Evolutionary conservation across 2,797 vertebrate genomes (phyloP), one percentile per base, ranked within the genome.

Genomic region (Oreochromis grahami): DNA sequence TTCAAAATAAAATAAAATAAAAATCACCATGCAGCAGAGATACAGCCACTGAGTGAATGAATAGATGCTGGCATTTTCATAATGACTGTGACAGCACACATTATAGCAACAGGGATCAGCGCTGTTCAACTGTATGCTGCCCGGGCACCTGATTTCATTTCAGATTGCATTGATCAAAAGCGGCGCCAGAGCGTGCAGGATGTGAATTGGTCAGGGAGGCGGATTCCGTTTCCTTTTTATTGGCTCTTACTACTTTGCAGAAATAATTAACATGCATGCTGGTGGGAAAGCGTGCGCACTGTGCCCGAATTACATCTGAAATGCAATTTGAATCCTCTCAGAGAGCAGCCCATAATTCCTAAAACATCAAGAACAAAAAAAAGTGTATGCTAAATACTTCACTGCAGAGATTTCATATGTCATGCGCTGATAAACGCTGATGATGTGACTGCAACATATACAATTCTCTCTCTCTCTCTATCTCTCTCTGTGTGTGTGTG

Each of bases 61-160:
- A 94, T 94, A 24, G 89, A 91, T 91, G 82, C 88, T 92, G 88
- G 86, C 86, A 82, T 91, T 92, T 93, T 93, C 88, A 89, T 87
- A 90, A 93, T 91, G 88, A 91, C 84, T 87, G 78, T 91, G 93
- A 93, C 89, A 94, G 84, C 78, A 80, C 88, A 78, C 78, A 91
- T 94, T 92, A 92, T 24, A 87, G 77, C 80, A 79, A 80, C 88
- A 76, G 53, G 85, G 82, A 91, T 94, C 89, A 92, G 41, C 8
- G 26, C 76, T 76, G 74, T 76, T 86, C 84, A 88, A 82, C 58
- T 89, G 43, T 63, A 86, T 65, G 56, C 82, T 70, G 56, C 82
- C 77, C 58, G 24, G 77, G 53, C 70, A 84, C 84, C 81, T 81
- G 79, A 86, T 93, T 90, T 89, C 83, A 92, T 87, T 90, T 88